These are phyloP conservation scores for Drosophila fungiperda DNA, from an alignment of 2,888 invertebrate species.

Conservation along the genomic window DNA sequence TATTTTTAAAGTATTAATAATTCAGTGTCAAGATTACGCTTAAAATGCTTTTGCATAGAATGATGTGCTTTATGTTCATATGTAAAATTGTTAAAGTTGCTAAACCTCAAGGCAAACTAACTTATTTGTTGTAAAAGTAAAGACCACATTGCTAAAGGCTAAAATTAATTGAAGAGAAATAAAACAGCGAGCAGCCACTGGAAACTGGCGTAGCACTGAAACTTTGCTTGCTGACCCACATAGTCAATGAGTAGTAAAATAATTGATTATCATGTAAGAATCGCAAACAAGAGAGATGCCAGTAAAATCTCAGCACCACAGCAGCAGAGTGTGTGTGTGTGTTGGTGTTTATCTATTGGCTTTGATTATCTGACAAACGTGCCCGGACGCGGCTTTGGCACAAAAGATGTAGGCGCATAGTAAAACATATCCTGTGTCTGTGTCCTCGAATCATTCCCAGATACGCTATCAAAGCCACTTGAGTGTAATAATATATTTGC, in stretches of 20 bases:
- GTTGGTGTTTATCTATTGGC: slow-evolving; percentile 5
- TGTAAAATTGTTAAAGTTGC: not conserved
- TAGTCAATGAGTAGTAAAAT: slow-evolving; percentile 77
- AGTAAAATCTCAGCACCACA: slow-evolving; percentile 55
- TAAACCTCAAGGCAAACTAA: not conserved
- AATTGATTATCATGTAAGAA: slow-evolving; percentile 79
- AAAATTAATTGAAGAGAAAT: slow-evolving; percentile 62
- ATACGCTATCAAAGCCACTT: slow-evolving; percentile 56
- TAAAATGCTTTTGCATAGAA: not conserved
- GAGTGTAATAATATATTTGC: slow-evolving; percentile 50
- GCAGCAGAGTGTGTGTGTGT: not conserved
- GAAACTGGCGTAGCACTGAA: slow-evolving; percentile 23
- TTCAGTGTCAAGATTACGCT: not conserved
- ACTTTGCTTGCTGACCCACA: slow-evolving; percentile 71
- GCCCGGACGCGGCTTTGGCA: slow-evolving; percentile 22
- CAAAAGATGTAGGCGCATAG: slow-evolving; percentile 35
- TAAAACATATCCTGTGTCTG: slow-evolving; percentile 5
- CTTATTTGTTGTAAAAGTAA: slow-evolving; percentile 14
- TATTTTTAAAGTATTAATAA: not conserved
- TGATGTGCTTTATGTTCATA: not conserved
- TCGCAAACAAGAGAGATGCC: slow-evolving; percentile 41
- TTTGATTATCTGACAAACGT: slow-evolving; percentile 44
- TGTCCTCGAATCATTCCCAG: slow-evolving; percentile 31
- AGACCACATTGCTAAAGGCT: slow-evolving; percentile 20
- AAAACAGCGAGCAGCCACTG: slow-evolving; percentile 29